Evolutionary conservation across 37 sponge, comb jelly and placozoan species (phyloP), one percentile per base, ranked within the genome.

Genomic region (Halichondria panicea): DNA sequence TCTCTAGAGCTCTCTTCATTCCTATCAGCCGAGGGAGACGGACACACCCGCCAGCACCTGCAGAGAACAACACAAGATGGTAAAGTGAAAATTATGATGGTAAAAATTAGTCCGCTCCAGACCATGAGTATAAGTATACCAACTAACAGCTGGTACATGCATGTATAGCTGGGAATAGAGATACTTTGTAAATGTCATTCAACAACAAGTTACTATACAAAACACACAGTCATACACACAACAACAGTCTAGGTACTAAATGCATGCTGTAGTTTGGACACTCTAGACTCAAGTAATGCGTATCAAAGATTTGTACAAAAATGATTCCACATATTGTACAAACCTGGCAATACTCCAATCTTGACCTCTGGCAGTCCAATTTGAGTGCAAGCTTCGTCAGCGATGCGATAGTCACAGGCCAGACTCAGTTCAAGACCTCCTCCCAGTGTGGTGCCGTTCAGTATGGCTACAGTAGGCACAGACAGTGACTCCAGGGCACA

Each of bases 341-440:
- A 5, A 81, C 88, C 88, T 63, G 88, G 88, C 3, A 87, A 55
- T 21, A 87, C 77, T 0, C 88, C 88, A 32, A 87, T 9, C 36
- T 87, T 75, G 13, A 87, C 88, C 44, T 87, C 88, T 5, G 88
- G 88, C 15, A 81, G 53, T 24, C 88, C 88, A 28, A 87, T 76
- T 48, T 87, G 81, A 7, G 21, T 72, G 63, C 87, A 79, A 7
- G 42, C 30, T 4, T 12, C 41, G 43, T 87, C 88, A 44, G 82
- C 82, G 37, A 87, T 60, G 19, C 81, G 68, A 44, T 76, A 87
- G 81, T 87, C 88, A 70, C 88, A 87, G 15, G 82, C 64, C 32
- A 87, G 71, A 18, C 71, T 71, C 71, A 87, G 65, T 66, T 87
- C 88, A 66, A 87, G 71, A 24, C 88, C 88, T 32, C 77, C 88